phyloP scores from a whole-genome alignment of 35 echinoderm and acorn worm species.

The Antedon bifida region DNA sequence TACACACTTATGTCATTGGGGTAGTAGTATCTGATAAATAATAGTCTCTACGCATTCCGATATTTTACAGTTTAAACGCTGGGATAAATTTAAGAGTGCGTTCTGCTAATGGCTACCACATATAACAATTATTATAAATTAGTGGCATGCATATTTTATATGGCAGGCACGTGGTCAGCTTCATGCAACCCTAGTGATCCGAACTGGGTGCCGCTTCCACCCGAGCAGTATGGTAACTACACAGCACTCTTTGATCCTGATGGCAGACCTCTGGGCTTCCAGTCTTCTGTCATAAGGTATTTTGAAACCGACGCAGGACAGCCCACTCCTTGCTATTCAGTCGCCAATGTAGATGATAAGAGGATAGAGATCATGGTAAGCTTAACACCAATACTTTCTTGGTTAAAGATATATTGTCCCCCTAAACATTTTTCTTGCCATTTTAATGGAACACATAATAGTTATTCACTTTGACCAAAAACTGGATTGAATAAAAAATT shows the following conservation, averaged over 20 bases:
- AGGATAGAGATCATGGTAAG: conserved; percentile 65
- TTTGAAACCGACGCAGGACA: background rate
- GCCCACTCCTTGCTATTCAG: conserved; percentile 35
- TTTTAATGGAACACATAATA: background rate
- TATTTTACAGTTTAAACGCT: no score
- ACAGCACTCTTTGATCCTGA: no score
- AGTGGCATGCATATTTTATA: background rate
- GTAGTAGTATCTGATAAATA: no score
- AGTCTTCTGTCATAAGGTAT: conserved; percentile 16
- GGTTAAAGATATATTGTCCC: no score
- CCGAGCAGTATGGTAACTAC: conserved; percentile 6
- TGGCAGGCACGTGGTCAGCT: background rate
- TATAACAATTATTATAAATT: no score
- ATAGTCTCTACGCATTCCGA: no score
- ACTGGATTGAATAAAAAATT: no score
- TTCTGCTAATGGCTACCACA: no score
- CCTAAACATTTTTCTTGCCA: no score
- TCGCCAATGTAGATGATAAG: background rate
- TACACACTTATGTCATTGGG: no score
- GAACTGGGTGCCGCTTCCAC: conserved; percentile 20
- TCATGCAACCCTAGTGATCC: background rate
- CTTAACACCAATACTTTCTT: background rate
- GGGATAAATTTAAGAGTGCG: no score
- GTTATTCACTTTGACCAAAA: no score
- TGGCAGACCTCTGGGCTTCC: conserved; percentile 35